Percentiles rank a stretch among this genome's conserved stretches.
Conservation (phyloP, 1,140 invertebrate genomes). For the Pseudomyrmex cubaensis region DNA sequence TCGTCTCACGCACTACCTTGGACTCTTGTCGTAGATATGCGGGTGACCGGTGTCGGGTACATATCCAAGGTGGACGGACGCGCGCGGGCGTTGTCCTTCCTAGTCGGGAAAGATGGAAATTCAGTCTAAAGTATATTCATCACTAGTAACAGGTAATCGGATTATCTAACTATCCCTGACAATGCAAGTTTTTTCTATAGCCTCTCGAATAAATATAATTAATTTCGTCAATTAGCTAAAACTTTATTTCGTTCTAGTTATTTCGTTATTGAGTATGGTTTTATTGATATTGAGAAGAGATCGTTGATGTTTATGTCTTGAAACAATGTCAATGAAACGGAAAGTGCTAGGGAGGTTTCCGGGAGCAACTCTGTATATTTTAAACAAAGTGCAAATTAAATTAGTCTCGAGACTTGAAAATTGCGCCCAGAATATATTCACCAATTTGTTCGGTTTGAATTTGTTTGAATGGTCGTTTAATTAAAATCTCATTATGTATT, state of each 20-base stretch:
- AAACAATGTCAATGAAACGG: constrained; percentile 19
- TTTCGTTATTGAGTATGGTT: constrained; percentile 38
- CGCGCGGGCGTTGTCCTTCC: constrained; percentile 32
- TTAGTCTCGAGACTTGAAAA: constrained; percentile 1
- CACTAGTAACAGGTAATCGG: constrained; percentile 51
- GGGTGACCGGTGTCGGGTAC: constrained; percentile 53
- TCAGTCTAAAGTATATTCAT: constrained; percentile 52
- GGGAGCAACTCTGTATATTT: neutral
- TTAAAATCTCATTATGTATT: constrained; percentile 8
- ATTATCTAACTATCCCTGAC: constrained; percentile 51
- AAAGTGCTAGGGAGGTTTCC: neutral
- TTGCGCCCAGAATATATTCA: neutral
- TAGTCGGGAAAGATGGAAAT: constrained; percentile 61
- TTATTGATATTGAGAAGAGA: constrained; percentile 20
- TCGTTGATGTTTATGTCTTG: neutral
- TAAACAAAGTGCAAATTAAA: neutral
- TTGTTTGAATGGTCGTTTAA: neutral
- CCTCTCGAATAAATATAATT: constrained; percentile 55
- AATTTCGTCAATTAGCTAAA: constrained; percentile 47
- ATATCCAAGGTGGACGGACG: constrained; percentile 44
- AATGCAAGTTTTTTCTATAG: constrained; percentile 61
- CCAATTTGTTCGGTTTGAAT: neutral
- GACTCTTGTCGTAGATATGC: constrained; percentile 30
- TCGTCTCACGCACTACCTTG: neutral
- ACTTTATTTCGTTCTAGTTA: constrained; percentile 50